Conservation (phyloP, 2,888 invertebrate genomes). For the Gonocerus acuteangulatus region DNA sequence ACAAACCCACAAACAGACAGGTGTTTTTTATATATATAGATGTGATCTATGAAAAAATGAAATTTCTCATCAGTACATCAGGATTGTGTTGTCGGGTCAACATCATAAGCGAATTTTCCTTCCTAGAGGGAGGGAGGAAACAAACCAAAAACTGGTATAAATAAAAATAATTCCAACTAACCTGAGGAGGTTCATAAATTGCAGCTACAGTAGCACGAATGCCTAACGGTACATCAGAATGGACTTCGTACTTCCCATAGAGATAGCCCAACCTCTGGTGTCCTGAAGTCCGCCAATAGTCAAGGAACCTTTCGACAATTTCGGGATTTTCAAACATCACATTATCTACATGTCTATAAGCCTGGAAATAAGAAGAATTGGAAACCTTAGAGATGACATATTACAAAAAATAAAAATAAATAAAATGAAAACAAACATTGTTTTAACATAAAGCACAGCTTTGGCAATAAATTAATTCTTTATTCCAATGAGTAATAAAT, state of each 20-base stretch:
- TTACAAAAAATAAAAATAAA: background rate
- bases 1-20: no score
- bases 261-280: constrained; percentile 90
- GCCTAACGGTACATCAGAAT: constrained; percentile 86
- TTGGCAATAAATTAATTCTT: background rate
- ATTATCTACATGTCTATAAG: constrained; percentile 92
- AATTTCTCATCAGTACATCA: no score
- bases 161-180: constrained; percentile 38
- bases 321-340: constrained; percentile 92
- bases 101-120: no score
- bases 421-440: background rate
- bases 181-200: constrained; percentile 97
- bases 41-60: no score
- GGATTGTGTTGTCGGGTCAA: no score
- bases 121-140: no score
- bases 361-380: constrained; percentile 47
- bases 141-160: background rate
- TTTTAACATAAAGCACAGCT: background rate
- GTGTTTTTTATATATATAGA: no score
- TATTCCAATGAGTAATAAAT: no score
- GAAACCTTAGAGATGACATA: background rate
- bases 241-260: constrained; percentile 85
- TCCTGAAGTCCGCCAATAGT: constrained; percentile 91
- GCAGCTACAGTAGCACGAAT: constrained; percentile 81
- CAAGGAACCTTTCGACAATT: constrained; percentile 89